Base-by-base conservation (phyloP, 2,888 invertebrate genomes). In the Melinaea marsaeus region DNA sequence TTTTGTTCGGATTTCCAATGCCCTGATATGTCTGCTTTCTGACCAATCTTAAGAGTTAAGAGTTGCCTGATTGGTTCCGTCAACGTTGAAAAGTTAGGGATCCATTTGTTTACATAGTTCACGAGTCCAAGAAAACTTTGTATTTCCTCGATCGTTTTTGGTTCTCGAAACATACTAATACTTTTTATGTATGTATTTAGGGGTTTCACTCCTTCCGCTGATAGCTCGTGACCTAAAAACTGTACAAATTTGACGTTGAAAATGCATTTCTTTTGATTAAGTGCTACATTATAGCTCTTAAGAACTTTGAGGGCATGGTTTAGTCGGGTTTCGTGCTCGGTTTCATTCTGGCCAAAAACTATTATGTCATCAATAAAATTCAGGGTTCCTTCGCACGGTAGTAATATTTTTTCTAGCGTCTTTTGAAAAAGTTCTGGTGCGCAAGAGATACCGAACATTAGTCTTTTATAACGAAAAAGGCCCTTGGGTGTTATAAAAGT, bases 181-280 rank as follows among this genome's bases (percentile, higher is more conserved):
- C 61, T 64, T 58, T 69, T 58, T 6, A 79, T 66, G 64, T 79
- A 78, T 60, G 70, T 71, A 42, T 64, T 61, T 32, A 74, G 69
- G 13, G 79, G 77, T 61, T 69, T 72, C 11, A 79, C 69, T 0
- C 75, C 78, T 7, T 70, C 37, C 13, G 63, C 7, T 9, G 74
- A 68, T 42, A 82, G 58, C 57, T 65, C 58, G 32, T 64, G 61
- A 2, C 69, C 67, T 0, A 69, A 57, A 61, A 66, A 61, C 6
- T 64, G 33, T 33, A 68, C 51, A 7, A 13, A 46, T 55, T 42
- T 48, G 80, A 80, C 75, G 78, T 79, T 13, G n/a, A 55, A 71
- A 4, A 64, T 13, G 37, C 73, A 72, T 61, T 75, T 72, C 0
- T 35, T 33, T 11, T 68, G n/a, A 13, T 70, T 73, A 3, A 73